Conservation (phyloP, 2,797 vertebrate genomes). For the Picus viridis region DNA sequence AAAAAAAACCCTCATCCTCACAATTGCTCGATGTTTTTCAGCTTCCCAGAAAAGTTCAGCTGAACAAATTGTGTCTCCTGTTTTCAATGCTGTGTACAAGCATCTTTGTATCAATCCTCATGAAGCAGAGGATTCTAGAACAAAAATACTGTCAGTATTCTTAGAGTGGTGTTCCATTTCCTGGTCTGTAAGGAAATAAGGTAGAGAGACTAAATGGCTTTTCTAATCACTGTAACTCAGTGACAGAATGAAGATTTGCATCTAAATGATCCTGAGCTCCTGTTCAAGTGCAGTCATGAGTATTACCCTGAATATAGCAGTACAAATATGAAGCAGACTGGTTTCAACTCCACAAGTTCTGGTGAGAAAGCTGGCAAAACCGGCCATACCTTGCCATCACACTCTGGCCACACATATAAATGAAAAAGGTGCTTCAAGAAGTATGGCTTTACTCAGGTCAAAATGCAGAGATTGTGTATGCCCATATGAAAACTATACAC, state of each 20-base stretch:
- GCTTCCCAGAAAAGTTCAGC: not conserved
- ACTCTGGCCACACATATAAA: not conserved
- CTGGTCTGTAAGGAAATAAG: not conserved
- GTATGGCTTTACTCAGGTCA: not conserved
- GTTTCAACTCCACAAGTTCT: not conserved
- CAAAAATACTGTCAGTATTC: not conserved
- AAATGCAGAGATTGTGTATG: not conserved
- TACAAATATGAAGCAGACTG: not conserved
- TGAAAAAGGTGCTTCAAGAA: not conserved
- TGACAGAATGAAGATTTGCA: not conserved
- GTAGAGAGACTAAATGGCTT: not conserved
- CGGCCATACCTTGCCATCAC: not conserved
- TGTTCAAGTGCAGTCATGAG: not conserved
- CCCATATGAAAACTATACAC: not conserved
- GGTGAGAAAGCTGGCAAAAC: not conserved
- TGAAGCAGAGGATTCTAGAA: not conserved
- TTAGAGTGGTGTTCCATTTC: not conserved
- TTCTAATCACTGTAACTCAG: not conserved
- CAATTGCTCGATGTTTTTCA: constrained; percentile 4
- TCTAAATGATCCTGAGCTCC: not conserved
- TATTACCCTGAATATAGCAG: not conserved
- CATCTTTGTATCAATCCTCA: not conserved
- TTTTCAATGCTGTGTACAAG: not conserved
- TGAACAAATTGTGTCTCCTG: not conserved
- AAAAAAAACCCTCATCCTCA: not conserved